phyloP scores from a whole-genome alignment of 2,888 invertebrate genomes.

The Octodonta nipae region DNA sequence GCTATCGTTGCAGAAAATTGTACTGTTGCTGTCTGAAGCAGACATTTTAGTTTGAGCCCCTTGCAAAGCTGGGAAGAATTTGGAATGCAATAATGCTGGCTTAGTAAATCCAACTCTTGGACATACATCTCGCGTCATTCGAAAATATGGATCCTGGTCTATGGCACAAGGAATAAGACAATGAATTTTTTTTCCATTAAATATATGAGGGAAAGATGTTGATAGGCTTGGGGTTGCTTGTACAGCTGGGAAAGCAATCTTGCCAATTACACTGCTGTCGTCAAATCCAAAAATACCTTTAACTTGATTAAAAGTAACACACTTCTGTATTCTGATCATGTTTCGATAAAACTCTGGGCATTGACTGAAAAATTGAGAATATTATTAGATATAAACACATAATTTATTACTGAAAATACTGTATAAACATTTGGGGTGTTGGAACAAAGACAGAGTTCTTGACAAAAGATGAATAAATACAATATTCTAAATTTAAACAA shows the following conservation, averaged over 20 bases:
- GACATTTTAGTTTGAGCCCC: conserved; percentile 98
- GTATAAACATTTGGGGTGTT: too few species aligned
- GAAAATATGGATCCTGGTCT: conserved; percentile 98
- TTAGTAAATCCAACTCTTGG: conserved; percentile 74
- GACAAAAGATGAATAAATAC: too few species aligned
- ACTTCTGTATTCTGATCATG: conserved; percentile 81
- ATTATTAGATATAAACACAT: too few species aligned
- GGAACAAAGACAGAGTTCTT: too few species aligned
- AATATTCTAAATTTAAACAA: too few species aligned
- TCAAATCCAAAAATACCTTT: conserved; percentile 97
- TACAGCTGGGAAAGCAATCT: conserved; percentile 90
- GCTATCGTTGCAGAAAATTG: conserved; percentile 90
- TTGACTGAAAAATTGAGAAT: conserved; percentile 42
- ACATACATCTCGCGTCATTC: conserved; percentile 97
- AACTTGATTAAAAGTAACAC: conserved; percentile 94
- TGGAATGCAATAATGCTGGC: conserved; percentile 74
- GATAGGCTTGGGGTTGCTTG: conserved; percentile 92
- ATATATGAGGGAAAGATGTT: conserved; percentile 81
- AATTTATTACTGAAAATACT: too few species aligned
- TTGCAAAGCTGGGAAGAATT: conserved; percentile 56
- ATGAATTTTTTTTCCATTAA: conserved; percentile 62
- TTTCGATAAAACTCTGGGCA: conserved; percentile 87
- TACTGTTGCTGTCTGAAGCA: conserved; percentile 83
- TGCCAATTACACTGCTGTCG: conserved; percentile 90
- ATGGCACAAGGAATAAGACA: conserved; percentile 95